Conservation (phyloP, 2,113 vertebrate genomes). For the Clinocottus analis region DNA sequence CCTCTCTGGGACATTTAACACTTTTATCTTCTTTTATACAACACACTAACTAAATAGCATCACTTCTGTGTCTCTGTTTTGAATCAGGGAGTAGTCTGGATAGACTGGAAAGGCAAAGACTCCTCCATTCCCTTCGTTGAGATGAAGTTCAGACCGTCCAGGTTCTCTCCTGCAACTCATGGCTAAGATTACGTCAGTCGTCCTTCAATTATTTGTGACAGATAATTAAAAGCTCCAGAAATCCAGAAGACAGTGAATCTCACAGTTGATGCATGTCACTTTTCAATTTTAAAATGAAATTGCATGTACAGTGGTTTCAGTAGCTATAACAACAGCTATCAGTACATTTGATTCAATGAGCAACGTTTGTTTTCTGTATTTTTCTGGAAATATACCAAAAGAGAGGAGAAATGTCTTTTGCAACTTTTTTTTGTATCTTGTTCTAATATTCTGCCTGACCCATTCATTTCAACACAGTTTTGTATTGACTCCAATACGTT, state of each 20-base stretch:
- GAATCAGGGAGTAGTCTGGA: conserved; percentile 92
- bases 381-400: conserved; percentile 27
- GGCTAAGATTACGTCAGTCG: conserved; percentile 68
- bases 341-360: conserved; percentile 25
- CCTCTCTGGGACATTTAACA: background rate
- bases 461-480: conserved; percentile 38
- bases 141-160: conserved; percentile 92
- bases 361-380: conserved; percentile 31
- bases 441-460: conserved; percentile 46
- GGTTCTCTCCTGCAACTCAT: conserved; percentile 74
- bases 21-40: background rate
- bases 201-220: conserved; percentile 9
- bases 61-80: conserved; percentile 25
- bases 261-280: conserved; percentile 37
- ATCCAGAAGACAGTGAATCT: conserved; percentile 26
- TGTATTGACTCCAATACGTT: conserved; percentile 42
- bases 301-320: conserved; percentile 36
- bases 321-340: conserved; percentile 12
- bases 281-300: conserved; percentile 8
- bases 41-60: background rate
- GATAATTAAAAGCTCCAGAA: conserved; percentile 16
- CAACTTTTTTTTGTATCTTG: conserved; percentile 48
- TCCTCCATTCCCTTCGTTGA: conserved; percentile 93
- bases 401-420: conserved; percentile 33
- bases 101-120: conserved; percentile 94